Percentiles rank a stretch among this genome's conserved stretches.
Evolutionary conservation across 2,888 invertebrate species (phyloP).

Genomic region (Alviniconcha strummeri): DNA sequence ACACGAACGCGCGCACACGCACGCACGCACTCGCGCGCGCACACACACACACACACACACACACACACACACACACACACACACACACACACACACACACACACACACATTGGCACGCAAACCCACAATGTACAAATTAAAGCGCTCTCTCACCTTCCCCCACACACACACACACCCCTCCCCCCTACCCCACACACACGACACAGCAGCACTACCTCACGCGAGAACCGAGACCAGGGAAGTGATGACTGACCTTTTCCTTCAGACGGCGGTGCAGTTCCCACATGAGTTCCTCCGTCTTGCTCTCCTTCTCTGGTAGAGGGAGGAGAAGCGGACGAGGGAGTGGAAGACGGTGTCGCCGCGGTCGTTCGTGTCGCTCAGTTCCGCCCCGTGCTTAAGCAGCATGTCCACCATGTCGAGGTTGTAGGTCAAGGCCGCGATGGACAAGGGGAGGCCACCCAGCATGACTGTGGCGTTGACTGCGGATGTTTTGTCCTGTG

Average conservation of each 20-base stretch:
- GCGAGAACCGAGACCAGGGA: too few species aligned
- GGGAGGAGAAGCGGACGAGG: conserved; percentile 45
- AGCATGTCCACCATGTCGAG: conserved; percentile 43
- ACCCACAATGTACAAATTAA: too few species aligned
- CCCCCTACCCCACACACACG: too few species aligned
- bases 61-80: conserved; percentile 8
- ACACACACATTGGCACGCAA: conserved; percentile 10
- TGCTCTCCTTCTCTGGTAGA: conserved; percentile 45
- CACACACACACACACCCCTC: too few species aligned
- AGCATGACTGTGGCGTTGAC: conserved; percentile 54
- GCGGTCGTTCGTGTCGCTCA: conserved; percentile 38
- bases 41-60: conserved; percentile 4
- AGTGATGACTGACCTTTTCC: background rate
- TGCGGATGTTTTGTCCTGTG: conserved; percentile 40
- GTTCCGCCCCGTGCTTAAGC: conserved; percentile 39
- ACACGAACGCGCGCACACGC: too few species aligned
- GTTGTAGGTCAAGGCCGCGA: conserved; percentile 52
- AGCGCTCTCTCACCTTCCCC: too few species aligned
- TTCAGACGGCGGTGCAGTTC: conserved; percentile 2
- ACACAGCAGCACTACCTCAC: too few species aligned
- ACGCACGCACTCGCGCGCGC: too few species aligned
- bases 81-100: background rate
- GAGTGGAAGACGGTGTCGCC: conserved; percentile 55
- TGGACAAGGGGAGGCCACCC: conserved; percentile 50
- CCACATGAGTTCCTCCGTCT: conserved; percentile 26